Percentiles rank a stretch among this genome's conserved stretches.
phyloP scores from a whole-genome alignment of 2,888 invertebrate genomes.

The Doris montereyensis region DNA sequence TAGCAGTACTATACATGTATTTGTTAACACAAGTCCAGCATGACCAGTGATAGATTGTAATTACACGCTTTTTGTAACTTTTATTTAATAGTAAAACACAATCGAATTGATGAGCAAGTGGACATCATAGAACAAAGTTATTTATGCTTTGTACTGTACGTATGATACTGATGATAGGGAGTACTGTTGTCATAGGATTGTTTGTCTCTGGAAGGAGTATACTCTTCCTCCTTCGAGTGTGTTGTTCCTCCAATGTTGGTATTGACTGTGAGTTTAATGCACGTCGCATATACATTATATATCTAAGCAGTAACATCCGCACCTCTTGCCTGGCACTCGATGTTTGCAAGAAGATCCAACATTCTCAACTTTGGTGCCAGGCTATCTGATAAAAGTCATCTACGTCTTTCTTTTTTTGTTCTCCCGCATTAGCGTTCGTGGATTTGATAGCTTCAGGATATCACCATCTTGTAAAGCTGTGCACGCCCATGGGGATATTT shows the following conservation, averaged over 20 bases:
- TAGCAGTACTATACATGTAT: too few relatives aligned
- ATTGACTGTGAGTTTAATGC: too few relatives aligned
- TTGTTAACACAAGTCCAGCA: too few relatives aligned
- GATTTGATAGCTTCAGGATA: constrained; percentile 3
- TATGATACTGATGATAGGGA: constrained; percentile 5
- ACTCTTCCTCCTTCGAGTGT: background rate
- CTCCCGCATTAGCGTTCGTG: background rate
- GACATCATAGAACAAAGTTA: background rate
- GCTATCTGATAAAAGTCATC: constrained; percentile 8
- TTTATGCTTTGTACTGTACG: constrained; percentile 4
- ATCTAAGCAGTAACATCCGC: background rate
- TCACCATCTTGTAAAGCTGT: background rate
- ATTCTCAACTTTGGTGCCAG: constrained; percentile 1
- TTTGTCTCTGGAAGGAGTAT: background rate
- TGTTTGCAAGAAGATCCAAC: background rate
- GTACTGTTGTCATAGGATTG: constrained; percentile 1
- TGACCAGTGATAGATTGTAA: too few relatives aligned
- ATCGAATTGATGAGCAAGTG: background rate
- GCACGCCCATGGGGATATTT: background rate
- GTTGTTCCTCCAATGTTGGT: too few relatives aligned
- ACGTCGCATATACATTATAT: too few relatives aligned
- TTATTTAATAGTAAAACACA: background rate
- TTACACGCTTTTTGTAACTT: too few relatives aligned
- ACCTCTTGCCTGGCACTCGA: background rate
- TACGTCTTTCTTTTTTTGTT: background rate